Evolutionary conservation across 2,888 invertebrate genomes (phyloP), one percentile per base, ranked within the genome.

Genomic region (Teinopalpus imperialis): DNA sequence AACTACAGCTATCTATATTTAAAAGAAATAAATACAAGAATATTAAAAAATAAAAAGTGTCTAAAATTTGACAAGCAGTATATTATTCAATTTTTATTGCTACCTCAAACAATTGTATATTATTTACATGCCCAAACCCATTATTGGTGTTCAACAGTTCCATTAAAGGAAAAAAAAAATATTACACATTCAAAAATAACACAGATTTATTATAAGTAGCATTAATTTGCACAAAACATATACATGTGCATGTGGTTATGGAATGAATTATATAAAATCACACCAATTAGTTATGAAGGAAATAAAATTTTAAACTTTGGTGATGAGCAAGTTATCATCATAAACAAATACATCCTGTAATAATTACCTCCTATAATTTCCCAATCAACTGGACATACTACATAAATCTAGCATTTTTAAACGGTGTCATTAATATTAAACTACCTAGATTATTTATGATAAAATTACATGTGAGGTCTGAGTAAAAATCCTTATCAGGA

Each of bases 401-500:
- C 14, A 59, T 55, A 59, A 55, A 52, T 59, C 63, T 69, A 69
- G 63, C 63, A 58, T 64, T 39, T 57, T 56, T 59, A 63, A 56
- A 66, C 62, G 58, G 31, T 67, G 66, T 69, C 61, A 66, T 62
- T 68, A 66, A 67, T 61, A 65, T 56, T 64, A 59, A 71, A 69
- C 73, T 81, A 83, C 67, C 77, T 85, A 85, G 69, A 56, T 48
- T 74, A 49, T 45, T 53, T 54, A 56, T 48, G 49, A 54, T 75
- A 77, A 77, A 75, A 78, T 73, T 74, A 79, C 64, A 76, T 70
- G 66, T 81, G 81, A 85, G 77, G 80, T 82, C 71, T 71, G 73
- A 75, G 74, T 81, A 74, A 59, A 73, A 74, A 74, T 74, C 68
- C 72, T 67, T 62, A 43, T 43, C 27, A 51, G 45, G 48, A 49